Conservation (phyloP, 2,888 invertebrate species). For the Operophtera brumata region DNA sequence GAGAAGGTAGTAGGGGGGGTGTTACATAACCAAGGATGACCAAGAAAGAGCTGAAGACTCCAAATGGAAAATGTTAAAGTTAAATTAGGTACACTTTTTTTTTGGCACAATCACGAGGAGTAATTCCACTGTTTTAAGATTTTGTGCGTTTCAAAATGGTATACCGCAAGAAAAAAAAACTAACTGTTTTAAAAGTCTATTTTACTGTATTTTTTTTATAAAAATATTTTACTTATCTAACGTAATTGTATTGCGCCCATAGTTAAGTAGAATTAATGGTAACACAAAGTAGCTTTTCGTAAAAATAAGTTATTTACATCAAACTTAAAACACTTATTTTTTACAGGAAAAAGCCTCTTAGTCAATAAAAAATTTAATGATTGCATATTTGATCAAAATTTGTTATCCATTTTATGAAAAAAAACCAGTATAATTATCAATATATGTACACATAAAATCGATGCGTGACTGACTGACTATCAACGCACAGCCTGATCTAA, state of each 20-base stretch:
- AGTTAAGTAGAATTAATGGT: conserved; percentile 15
- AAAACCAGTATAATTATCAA: too few relatives aligned
- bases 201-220: neutral
- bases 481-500: too few relatives aligned
- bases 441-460: too few relatives aligned
- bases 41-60: too few relatives aligned
- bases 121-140: neutral
- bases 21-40: too few relatives aligned
- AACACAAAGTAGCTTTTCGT: conserved; percentile 12
- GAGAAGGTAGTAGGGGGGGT: too few relatives aligned
- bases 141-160: neutral
- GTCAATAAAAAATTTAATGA: neutral
- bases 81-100: neutral
- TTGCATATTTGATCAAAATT: too few relatives aligned
- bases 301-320: conserved; percentile 23
- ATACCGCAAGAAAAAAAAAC: neutral
- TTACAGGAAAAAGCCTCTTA: conserved; percentile 9
- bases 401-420: too few relatives aligned
- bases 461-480: too few relatives aligned
- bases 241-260: conserved; percentile 3
- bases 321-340: conserved; percentile 11
- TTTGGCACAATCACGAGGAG: neutral
- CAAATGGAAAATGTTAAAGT: neutral
- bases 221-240: conserved; percentile 11
- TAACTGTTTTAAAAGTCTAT: neutral